phyloP scores from a whole-genome alignment of 2,888 invertebrate genomes.

The Balanococcus diminutus region DNA sequence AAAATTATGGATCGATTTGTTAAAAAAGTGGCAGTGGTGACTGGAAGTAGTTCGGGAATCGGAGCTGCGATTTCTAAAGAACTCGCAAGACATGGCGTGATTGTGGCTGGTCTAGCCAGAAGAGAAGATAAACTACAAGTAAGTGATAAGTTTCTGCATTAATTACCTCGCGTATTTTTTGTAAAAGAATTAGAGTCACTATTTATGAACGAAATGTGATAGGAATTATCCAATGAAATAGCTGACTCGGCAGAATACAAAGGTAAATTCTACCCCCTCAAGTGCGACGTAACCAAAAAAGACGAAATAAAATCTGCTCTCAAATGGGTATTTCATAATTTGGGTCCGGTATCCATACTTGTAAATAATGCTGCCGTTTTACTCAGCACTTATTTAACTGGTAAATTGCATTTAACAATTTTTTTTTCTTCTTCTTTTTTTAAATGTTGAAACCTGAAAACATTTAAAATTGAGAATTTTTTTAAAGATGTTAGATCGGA shows the following conservation, averaged over 20 bases:
- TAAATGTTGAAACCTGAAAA: too few relatives aligned
- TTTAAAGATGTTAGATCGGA: neutral
- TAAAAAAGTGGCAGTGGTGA: constrained; percentile 46
- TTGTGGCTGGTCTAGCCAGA: constrained; percentile 49
- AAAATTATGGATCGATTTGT: constrained; percentile 45
- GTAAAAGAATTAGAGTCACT: too few relatives aligned
- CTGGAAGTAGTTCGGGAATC: constrained; percentile 51
- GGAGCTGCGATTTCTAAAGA: neutral
- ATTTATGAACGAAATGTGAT: too few relatives aligned
- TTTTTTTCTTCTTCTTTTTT: too few relatives aligned
- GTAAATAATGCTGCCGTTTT: constrained; percentile 23
- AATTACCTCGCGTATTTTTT: too few relatives aligned
- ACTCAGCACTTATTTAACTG: neutral
- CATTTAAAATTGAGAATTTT: too few relatives aligned
- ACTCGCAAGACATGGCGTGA: constrained; percentile 18
- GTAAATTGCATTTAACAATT: too few relatives aligned
- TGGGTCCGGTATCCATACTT: neutral
- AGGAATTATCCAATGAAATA: neutral
- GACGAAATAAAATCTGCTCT: neutral
- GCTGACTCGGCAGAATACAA: neutral
- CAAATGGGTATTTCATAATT: constrained; percentile 3
- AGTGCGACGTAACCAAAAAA: neutral
- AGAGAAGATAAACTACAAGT: constrained; percentile 38
- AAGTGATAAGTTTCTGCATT: neutral
- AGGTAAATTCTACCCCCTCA: neutral